Percentiles rank a stretch among this genome's conserved stretches.
Conservation (phyloP, 2,797 vertebrate species). For the Diceros bicornis region DNA sequence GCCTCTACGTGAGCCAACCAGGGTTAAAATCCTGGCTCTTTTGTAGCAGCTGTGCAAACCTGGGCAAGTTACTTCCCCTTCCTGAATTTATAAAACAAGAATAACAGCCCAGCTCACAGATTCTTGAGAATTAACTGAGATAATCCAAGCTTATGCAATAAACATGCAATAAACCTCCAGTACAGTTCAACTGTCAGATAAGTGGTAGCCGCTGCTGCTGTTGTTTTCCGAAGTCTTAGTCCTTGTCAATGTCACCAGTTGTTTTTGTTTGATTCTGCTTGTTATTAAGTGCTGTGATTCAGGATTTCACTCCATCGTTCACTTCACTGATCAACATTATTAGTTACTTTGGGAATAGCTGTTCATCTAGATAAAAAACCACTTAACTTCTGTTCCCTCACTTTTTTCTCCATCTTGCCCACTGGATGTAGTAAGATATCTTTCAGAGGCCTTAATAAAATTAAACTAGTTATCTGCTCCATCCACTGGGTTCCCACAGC, state of each 20-base stretch:
- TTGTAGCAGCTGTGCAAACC: not conserved
- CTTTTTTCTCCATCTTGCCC: not conserved
- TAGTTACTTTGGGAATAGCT: not conserved
- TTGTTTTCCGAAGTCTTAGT: not conserved
- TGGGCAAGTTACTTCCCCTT: not conserved
- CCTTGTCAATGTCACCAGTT: not conserved
- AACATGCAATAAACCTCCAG: not conserved
- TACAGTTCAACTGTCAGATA: not conserved
- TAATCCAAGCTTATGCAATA: not conserved
- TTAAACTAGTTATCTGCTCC: not conserved
- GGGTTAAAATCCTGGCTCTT: not conserved
- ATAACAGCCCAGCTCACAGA: not conserved
- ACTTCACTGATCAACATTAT: not conserved
- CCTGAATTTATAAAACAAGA: not conserved
- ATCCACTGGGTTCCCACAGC: not conserved
- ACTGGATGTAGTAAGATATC: not conserved
- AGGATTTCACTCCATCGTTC: not conserved
- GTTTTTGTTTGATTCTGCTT: not conserved
- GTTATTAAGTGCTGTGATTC: not conserved
- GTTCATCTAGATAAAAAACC: not conserved
- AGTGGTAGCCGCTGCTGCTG: not conserved
- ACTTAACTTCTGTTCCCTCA: not conserved
- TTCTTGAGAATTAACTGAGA: not conserved
- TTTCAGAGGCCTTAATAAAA: slow-evolving; percentile 15
- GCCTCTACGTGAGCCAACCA: not conserved